Conservation (phyloP, 2,888 invertebrate genomes). For the Nomada ferruginata region DNA sequence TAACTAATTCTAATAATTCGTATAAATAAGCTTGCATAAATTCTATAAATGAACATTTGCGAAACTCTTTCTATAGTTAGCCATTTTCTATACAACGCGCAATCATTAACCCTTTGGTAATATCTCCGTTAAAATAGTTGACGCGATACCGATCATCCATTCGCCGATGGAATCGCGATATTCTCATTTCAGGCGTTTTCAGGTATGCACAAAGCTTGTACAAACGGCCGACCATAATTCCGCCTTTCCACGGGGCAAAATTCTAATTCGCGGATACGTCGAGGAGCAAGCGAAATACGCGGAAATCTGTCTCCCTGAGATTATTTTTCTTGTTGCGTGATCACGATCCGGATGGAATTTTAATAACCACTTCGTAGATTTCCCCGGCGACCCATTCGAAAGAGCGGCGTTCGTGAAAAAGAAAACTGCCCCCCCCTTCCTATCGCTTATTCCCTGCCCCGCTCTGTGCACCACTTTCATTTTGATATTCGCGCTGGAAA, state of each 20-base stretch:
- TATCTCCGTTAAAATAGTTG: not conserved
- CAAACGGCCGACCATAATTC: not conserved
- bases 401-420: constrained; percentile 43
- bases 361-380: constrained; percentile 69
- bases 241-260: constrained; percentile 15
- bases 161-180: not conserved
- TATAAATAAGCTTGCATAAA: too few relatives aligned
- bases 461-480: constrained; percentile 15
- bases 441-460: constrained; percentile 22
- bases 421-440: constrained; percentile 12
- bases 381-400: constrained; percentile 62
- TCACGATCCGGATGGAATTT: constrained; percentile 69
- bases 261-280: constrained; percentile 38
- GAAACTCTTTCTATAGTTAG: too few relatives aligned
- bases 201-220: not conserved
- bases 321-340: constrained; percentile 68
- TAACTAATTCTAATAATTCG: too few relatives aligned
- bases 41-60: too few relatives aligned
- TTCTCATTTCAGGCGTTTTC: not conserved
- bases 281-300: constrained; percentile 40
- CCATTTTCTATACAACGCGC: too few relatives aligned
- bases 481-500: constrained; percentile 29
- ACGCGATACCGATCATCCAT: not conserved
- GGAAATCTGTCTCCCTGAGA: constrained; percentile 58
- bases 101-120: too few relatives aligned